Evolutionary conservation across 2,888 invertebrate species (phyloP).

Genomic region (Nephrotoma flavescens): DNA sequence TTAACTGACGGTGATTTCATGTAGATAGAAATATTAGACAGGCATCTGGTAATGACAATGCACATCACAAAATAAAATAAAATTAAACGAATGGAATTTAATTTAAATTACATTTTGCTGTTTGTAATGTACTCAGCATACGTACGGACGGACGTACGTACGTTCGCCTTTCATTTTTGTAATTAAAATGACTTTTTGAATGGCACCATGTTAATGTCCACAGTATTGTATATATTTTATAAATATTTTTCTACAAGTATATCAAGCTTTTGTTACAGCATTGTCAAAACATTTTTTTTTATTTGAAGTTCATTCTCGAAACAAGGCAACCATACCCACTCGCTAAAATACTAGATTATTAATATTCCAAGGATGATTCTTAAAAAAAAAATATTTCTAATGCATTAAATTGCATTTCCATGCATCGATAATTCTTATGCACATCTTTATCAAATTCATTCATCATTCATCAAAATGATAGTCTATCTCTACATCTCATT

Average conservation of each 20-base stretch:
- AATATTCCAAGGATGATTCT: neutral
- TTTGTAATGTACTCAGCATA: neutral
- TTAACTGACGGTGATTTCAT: neutral
- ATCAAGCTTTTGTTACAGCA: neutral
- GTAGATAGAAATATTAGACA: neutral
- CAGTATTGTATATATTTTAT: neutral
- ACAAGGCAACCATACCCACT: too few species aligned
- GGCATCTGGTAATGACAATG: neutral
- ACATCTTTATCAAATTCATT: neutral
- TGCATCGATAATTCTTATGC: neutral
- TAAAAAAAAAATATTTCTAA: neutral
- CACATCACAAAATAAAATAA: neutral
- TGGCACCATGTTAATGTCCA: neutral
- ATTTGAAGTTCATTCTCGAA: neutral
- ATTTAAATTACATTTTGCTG: neutral
- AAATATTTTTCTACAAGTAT: neutral
- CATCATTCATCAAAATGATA: neutral
- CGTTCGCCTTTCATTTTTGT: neutral
- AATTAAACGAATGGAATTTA: neutral
- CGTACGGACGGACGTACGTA: neutral
- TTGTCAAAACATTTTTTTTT: neutral
- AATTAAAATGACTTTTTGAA: neutral
- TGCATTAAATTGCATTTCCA: neutral
- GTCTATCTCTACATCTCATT: neutral
- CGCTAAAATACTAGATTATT: neutral